Conservation (phyloP, 2,113 vertebrate species). For the Pituophis catenifer region DNA sequence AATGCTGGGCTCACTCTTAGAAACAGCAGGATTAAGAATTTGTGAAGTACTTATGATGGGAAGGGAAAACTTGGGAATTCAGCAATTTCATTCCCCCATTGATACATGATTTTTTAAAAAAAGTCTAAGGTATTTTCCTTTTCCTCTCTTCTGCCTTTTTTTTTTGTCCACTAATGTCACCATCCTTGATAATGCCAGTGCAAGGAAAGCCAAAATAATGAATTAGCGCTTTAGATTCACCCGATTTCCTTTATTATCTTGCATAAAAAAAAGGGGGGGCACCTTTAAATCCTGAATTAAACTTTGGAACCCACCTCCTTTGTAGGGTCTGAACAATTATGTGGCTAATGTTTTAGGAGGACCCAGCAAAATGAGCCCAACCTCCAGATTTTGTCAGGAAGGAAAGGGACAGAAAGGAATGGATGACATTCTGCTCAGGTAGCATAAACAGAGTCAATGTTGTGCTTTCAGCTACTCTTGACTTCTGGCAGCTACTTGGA, state of each 20-base stretch:
- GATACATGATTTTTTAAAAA: neutral
- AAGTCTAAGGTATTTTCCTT: neutral
- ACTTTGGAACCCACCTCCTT: neutral
- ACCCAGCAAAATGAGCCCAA: neutral
- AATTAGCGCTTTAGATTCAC: neutral
- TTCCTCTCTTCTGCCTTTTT: neutral
- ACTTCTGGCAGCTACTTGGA: neutral
- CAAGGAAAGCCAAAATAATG: neutral
- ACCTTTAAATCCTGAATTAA: neutral
- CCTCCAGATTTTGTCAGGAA: neutral
- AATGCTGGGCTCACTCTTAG: neutral
- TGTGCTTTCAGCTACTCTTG: neutral
- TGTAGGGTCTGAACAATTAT: neutral
- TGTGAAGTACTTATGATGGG: neutral
- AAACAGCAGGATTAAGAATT: neutral
- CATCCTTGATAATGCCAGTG: neutral
- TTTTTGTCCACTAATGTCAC: neutral
- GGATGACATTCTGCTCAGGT: too few species aligned
- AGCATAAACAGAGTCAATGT: neutral
- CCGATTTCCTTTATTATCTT: neutral
- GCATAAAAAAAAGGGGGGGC: neutral
- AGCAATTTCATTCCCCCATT: neutral
- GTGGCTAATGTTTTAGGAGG: neutral
- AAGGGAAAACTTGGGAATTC: neutral
- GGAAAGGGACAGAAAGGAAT: neutral